Conservation (phyloP, 2,888 invertebrate species). For the Ariolimax columbianus region DNA sequence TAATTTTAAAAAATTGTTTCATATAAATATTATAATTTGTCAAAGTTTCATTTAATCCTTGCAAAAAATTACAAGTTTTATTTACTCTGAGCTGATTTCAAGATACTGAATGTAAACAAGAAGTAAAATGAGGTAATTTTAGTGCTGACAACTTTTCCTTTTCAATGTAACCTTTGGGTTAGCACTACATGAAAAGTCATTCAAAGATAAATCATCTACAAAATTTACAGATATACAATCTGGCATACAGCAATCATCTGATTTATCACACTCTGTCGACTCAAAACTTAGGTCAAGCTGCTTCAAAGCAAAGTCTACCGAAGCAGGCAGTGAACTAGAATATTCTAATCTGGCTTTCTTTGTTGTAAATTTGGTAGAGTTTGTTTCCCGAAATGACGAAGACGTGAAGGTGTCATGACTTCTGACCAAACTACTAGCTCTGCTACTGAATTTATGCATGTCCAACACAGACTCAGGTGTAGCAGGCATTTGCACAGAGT, state of each 20-base stretch:
- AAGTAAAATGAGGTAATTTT: background rate
- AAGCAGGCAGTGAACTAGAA: background rate
- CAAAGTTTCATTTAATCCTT: background rate
- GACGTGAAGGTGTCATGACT: background rate
- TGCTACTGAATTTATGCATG: background rate
- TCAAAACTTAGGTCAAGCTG: constrained; percentile 3
- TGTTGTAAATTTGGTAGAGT: background rate
- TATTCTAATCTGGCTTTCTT: constrained; percentile 41
- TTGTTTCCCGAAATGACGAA: background rate
- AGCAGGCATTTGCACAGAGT: constrained; percentile 1
- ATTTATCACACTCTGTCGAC: constrained; percentile 12
- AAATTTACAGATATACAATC: background rate
- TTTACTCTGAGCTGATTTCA: background rate
- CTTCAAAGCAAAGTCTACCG: constrained; percentile 7
- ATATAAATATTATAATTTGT: constrained; percentile 10
- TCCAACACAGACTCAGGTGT: constrained; percentile 31
- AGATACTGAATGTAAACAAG: background rate
- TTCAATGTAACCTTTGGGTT: constrained; percentile 3
- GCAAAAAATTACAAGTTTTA: background rate
- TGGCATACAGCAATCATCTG: background rate
- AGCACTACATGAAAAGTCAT: background rate
- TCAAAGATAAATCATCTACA: background rate
- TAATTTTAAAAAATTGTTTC: background rate
- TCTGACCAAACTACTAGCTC: constrained; percentile 13
- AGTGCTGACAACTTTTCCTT: constrained; percentile 23